A percentile compares a stretch with the other conserved stretches of the same genome.
phyloP scores from a whole-genome alignment of 2,113 vertebrate genomes.

The Hydropotes inermis region DNA sequence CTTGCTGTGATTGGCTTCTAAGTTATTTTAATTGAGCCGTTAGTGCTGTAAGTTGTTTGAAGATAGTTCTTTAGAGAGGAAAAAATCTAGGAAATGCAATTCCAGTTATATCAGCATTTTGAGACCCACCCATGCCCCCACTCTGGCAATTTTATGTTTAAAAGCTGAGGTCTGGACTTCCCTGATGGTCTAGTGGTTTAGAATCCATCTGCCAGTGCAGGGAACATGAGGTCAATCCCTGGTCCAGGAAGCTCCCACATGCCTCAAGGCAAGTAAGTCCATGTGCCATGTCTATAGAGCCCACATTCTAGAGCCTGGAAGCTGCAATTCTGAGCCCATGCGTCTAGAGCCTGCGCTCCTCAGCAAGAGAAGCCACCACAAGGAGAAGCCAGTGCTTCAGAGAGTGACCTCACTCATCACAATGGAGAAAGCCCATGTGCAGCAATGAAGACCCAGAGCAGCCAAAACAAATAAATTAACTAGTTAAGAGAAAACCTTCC shows the following conservation, averaged over 20 bases:
- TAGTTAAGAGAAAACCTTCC: background rate
- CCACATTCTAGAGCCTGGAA: background rate
- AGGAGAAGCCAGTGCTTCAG: background rate
- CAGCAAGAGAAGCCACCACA: background rate
- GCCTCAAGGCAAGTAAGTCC: background rate
- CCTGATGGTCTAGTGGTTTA: background rate
- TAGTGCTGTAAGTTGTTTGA: background rate
- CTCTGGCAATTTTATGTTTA: background rate
- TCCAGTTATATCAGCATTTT: background rate
- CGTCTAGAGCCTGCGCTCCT: background rate
- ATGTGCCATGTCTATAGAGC: accelerated
- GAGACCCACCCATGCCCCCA: background rate
- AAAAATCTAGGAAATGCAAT: background rate
- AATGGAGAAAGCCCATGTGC: background rate
- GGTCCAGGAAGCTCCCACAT: background rate
- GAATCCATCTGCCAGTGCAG: background rate
- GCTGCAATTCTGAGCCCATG: background rate
- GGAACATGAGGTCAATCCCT: background rate
- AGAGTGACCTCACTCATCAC: background rate
- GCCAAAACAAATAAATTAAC: background rate
- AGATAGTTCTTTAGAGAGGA: background rate
- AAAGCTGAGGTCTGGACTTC: background rate
- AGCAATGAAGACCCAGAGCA: background rate
- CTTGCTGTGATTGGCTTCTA: background rate
- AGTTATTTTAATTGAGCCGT: background rate